phyloP scores from a whole-genome alignment of 2,888 invertebrate genomes.

The Pycnomerus fuliginosus region DNA sequence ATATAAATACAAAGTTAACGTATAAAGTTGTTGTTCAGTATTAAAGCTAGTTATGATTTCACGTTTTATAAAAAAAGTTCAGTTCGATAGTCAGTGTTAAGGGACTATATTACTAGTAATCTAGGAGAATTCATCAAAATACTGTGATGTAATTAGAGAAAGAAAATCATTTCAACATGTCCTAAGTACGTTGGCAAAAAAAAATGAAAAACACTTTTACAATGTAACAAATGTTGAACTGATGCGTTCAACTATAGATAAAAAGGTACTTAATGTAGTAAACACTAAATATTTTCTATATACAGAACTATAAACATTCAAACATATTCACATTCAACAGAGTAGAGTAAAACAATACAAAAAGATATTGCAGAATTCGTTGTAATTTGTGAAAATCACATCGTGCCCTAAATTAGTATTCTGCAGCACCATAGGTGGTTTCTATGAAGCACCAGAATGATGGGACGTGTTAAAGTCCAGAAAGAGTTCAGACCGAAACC shows the following conservation, averaged over 20 bases:
- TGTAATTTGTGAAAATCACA: slow-evolving; percentile 38
- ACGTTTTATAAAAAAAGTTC: slow-evolving; percentile 30
- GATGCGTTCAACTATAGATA: slow-evolving; percentile 36
- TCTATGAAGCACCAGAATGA: slow-evolving; percentile 52
- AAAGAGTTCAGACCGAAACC: slow-evolving; percentile 27
- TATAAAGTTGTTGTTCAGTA: slow-evolving; percentile 18
- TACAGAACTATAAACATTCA: slow-evolving; percentile 40
- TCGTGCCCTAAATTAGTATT: slow-evolving; percentile 35
- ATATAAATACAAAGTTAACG: slow-evolving; percentile 40
- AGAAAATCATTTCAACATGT: slow-evolving; percentile 31
- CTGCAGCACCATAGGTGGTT: slow-evolving; percentile 50
- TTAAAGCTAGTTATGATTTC: slow-evolving; percentile 40
- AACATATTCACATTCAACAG: slow-evolving; percentile 37
- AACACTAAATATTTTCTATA: slow-evolving; percentile 37
- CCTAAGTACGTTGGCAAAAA: slow-evolving; percentile 37
- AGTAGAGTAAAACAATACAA: slow-evolving; percentile 31
- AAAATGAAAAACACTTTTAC: slow-evolving; percentile 43
- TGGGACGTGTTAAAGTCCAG: slow-evolving; percentile 50
- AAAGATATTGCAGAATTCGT: slow-evolving; percentile 42
- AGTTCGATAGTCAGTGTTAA: slow-evolving; percentile 30
- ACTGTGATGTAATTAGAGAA: slow-evolving; percentile 47
- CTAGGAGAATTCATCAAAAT: slow-evolving; percentile 34
- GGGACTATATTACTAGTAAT: background rate
- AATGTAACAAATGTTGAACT: slow-evolving; percentile 41
- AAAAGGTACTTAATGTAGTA: slow-evolving; percentile 43